Percentiles rank a stretch among this genome's conserved stretches.
phyloP scores from a whole-genome alignment of 2,888 invertebrate species.

The Ophion costatus region DNA sequence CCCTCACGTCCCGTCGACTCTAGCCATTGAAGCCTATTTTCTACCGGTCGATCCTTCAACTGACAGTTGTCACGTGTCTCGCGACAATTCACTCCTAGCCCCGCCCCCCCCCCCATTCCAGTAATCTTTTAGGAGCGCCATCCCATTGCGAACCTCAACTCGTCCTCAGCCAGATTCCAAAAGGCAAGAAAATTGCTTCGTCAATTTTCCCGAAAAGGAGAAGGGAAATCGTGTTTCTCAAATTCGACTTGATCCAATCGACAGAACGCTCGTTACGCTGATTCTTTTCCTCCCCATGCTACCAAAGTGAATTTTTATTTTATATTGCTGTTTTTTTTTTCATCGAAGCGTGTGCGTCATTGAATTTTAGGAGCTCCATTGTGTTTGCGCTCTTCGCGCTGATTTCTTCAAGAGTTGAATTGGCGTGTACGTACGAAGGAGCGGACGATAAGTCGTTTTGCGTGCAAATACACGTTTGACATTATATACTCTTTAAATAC shows the following conservation, averaged over 20 bases:
- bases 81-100: neutral
- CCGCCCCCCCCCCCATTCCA: neutral
- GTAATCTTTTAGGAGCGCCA: neutral
- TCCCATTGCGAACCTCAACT: neutral
- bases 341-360: neutral
- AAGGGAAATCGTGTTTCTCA: neutral
- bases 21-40: neutral
- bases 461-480: slow-evolving; percentile 9
- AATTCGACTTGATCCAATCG: neutral
- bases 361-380: neutral
- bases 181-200: neutral
- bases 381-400: neutral
- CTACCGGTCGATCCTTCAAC: neutral
- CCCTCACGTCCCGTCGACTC: neutral
- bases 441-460: neutral
- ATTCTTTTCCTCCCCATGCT: no score
- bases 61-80: slow-evolving; percentile 32
- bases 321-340: neutral
- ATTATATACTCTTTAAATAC: neutral
- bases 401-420: neutral
- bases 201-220: neutral
- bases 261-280: neutral
- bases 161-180: neutral
- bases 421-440: neutral
- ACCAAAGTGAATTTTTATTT: neutral